Percentiles rank a stretch among this genome's conserved stretches.
phyloP scores from a whole-genome alignment of 2,797 vertebrate genomes.

The Anguilla obscura region DNA sequence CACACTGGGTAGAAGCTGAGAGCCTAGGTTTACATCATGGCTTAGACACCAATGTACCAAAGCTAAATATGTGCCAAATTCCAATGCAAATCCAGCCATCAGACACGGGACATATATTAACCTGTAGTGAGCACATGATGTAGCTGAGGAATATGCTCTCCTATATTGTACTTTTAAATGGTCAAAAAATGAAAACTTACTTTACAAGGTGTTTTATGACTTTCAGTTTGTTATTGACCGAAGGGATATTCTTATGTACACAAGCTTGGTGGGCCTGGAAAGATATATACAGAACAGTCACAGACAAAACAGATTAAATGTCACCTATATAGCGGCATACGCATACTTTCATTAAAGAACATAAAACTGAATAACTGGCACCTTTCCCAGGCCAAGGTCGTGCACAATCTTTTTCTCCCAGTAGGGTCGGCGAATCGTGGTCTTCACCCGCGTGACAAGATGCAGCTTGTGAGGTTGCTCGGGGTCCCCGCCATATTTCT shows the following conservation, averaged over 20 bases:
- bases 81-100: not conserved
- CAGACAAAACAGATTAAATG: not conserved
- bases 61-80: not conserved
- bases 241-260: conserved; percentile 92
- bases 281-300: not conserved
- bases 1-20: not conserved
- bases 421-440: conserved; percentile 78
- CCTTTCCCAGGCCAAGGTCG: conserved; percentile 83
- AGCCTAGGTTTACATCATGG: not conserved
- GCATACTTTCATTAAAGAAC: not conserved
- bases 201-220: conserved; percentile 89
- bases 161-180: not conserved
- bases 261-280: conserved; percentile 76
- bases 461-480: conserved; percentile 91
- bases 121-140: not conserved
- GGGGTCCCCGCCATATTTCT: conserved; percentile 88
- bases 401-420: conserved; percentile 89
- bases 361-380: conserved; percentile 48
- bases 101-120: not conserved
- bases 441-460: conserved; percentile 83
- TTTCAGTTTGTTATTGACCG: conserved; percentile 87
- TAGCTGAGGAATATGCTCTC: not conserved
- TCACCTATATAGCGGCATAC: not conserved
- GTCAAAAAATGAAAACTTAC: conserved; percentile 65
- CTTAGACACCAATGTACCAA: not conserved